Base-by-base conservation (phyloP, 2,888 invertebrate species). In the Antitype chi region DNA sequence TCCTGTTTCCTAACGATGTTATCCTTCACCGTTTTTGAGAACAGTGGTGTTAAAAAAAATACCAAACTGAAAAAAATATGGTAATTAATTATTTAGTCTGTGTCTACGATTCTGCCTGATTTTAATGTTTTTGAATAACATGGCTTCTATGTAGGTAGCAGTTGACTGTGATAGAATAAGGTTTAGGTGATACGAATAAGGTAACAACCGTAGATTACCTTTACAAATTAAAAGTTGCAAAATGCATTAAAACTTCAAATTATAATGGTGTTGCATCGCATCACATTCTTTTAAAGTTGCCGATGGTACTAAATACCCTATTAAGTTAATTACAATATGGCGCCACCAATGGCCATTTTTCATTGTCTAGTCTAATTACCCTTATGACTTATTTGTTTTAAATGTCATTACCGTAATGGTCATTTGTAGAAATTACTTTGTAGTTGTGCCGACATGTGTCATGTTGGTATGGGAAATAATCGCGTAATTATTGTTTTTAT, bases 391-490 rank as follows among this genome's bases (percentile, higher is more conserved):
- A 55, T 59, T 74, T 78, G 49, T 68, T 77, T 55, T 67, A 70
- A 23, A 38, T 69, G 13, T 57, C 47, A 71, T 52, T 63, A 9
- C 4, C 20, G 2, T 28, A 64, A 60, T 80, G 49, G 20, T 53
- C 13, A 60, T 70, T 73, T 63, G 20, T 1, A 0, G 3, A 28
- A 32, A 47, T 60, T 49, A 11, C 76, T 80, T 72, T 72, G 28
- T 47, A 69, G 60, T 68, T 79, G 52, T 64, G 38, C 59, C 52
- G 80, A 68, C 32, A 78, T 43, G 25, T 59, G 52, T 53, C 59
- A 32, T 15, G 4, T 13, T n/a, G 0, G 3, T 52, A 25, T 23
- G 13, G 4, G 7, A 7, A 23, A 53, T 52, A 6, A 57, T 63
- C 72, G 15, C 6, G 38, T 57, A 52, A 32, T 7, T 9, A 59